A percentile compares a stretch with the other conserved stretches of the same genome.
Conservation (phyloP, 2,888 invertebrate genomes). For the Latrodectus elegans region DNA sequence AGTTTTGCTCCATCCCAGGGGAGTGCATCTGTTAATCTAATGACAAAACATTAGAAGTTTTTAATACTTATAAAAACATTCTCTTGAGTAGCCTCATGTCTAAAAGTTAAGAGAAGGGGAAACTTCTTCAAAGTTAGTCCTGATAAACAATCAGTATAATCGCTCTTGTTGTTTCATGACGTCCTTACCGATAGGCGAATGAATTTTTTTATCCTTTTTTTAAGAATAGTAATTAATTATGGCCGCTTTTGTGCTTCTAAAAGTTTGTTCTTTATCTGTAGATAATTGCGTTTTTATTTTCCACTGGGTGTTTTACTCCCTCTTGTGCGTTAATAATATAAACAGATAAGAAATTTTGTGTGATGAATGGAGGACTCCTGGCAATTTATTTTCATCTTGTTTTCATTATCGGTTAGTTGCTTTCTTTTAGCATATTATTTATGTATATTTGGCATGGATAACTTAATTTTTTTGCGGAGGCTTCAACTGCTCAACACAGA, state of each 20-base stretch:
- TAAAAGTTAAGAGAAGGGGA: constrained; percentile 31
- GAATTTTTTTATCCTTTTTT: constrained; percentile 58
- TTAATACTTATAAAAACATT: constrained; percentile 48
- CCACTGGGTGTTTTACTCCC: constrained; percentile 64
- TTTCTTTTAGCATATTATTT: constrained; percentile 67
- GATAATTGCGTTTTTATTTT: constrained; percentile 69
- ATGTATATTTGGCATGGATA: constrained; percentile 60
- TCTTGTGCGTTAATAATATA: constrained; percentile 68
- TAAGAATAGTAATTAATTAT: constrained; percentile 61
- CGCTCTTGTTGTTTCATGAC: constrained; percentile 64
- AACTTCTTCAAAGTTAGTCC: constrained; percentile 56
- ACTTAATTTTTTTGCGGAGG: constrained; percentile 30
- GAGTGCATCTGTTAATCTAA: constrained; percentile 45
- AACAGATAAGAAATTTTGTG: constrained; percentile 65
- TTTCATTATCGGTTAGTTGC: constrained; percentile 63
- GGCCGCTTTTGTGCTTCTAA: constrained; percentile 59
- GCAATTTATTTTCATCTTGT: constrained; percentile 68
- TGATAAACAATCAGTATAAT: constrained; percentile 69
- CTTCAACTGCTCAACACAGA: constrained; percentile 8
- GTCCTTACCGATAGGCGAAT: constrained; percentile 65
- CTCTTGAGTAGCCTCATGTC: constrained; percentile 32
- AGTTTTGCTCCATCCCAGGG: not conserved
- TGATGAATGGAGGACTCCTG: constrained; percentile 63
- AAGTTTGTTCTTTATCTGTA: constrained; percentile 65
- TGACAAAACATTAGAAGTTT: constrained; percentile 57